Percentiles rank a stretch among this genome's conserved stretches.
Evolutionary conservation across 2,888 invertebrate genomes (phyloP).

Genomic region (Himalopsyche japonica): DNA sequence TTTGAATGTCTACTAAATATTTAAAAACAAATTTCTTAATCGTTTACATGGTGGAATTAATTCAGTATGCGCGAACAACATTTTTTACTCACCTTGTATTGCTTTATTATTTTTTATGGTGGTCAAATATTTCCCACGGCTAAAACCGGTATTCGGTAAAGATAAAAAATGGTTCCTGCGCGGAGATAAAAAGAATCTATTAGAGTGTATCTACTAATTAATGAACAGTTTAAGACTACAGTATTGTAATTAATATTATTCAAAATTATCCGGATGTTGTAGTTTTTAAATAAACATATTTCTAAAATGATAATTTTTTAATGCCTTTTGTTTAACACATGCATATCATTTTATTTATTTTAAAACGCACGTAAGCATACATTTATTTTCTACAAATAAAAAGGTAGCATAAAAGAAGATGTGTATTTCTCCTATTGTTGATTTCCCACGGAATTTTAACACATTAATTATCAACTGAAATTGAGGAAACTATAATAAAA

Average conservation of each 20-base stretch:
- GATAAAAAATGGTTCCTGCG: slow-evolving; percentile 1
- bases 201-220: background rate
- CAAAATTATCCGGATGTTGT: background rate
- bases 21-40: background rate
- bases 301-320: background rate
- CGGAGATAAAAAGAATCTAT: background rate
- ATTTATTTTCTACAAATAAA: background rate
- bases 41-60: background rate
- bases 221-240: background rate
- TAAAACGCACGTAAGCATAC: background rate
- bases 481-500: background rate
- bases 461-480: background rate
- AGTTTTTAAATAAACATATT: background rate
- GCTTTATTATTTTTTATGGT: background rate
- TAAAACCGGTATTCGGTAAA: background rate
- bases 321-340: background rate
- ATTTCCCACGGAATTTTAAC: background rate
- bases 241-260: slow-evolving; percentile 1
- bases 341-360: background rate
- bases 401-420: background rate
- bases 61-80: background rate
- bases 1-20: background rate
- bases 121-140: background rate
- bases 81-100: background rate
- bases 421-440: background rate